Evolutionary conservation across 2,113 vertebrate species (phyloP), one percentile per base, ranked within the genome.

Genomic region (Pseudois nayaur): DNA sequence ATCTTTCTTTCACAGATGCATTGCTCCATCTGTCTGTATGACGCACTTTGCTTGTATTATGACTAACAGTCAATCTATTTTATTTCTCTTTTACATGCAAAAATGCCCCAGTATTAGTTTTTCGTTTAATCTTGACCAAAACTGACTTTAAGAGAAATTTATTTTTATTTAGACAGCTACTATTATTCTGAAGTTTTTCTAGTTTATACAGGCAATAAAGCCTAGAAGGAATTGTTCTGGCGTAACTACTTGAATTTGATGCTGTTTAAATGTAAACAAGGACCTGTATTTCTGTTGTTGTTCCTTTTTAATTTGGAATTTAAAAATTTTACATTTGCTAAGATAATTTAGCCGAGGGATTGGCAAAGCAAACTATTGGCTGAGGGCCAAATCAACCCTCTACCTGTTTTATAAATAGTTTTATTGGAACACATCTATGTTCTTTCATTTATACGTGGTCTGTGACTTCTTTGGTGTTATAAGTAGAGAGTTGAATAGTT

Each of bases 51-150:
- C 27, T 95, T 3, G 8, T 74, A 6, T 64, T 64, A 81, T 87
- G 57, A 95, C 43, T 36, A 92, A 52, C 48, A 88, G 21, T 52
- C 85, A 59, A 43, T 86, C 9, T 95, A 11, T 93, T 91, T 81
- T 74, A 5, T 76, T 87, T 92, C 59, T 57, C 62, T 89, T 96
- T 90, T 74, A 74, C 10, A 33, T 97, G 64, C 23, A 90, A 15
- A 96, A 87, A 43, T 94, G 60, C 31, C 31, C 25, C 43, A 90
- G 59, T 93, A 94, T 64, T 94, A 91, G 71, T 92, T 97, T 90
- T 92, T 96, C 52, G 74, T 57, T 94, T 95, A 93, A 54, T 87
- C 33, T 85, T 97, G 59, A 86, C 62, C 57, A 94, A 62, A 90
- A 27, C n/a, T 87, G 85, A 87, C 93, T 91, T 83, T 48, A 91